These are phyloP conservation scores for Galerucella nymphaeae DNA, from an alignment of 2,888 invertebrate species.

Conservation along the genomic window DNA sequence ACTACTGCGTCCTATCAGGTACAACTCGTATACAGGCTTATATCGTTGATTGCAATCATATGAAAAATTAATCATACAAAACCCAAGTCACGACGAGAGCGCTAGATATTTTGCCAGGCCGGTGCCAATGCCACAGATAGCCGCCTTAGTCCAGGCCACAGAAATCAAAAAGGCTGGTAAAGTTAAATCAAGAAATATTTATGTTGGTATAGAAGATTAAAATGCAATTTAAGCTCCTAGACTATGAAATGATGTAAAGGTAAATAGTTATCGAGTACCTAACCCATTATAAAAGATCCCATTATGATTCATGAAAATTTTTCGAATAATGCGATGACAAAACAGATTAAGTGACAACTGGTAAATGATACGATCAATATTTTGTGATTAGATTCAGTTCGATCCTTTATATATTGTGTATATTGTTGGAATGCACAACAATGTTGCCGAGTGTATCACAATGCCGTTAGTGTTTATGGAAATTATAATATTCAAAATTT, in stretches of 20 bases:
- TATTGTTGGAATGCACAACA: not conserved
- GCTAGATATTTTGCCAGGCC: conserved; percentile 5
- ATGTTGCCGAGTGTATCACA: not conserved
- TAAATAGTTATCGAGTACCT: conserved; percentile 23
- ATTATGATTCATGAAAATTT: conserved; percentile 43
- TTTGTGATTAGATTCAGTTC: conserved; percentile 29
- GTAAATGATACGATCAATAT: conserved; percentile 40
- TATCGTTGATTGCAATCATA: conserved; percentile 11
- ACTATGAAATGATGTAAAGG: conserved; percentile 26
- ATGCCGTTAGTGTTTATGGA: too few species aligned
- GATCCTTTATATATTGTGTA: conserved; percentile 19
- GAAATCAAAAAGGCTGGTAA: not conserved
- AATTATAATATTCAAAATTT: too few species aligned
- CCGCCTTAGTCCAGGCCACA: not conserved
- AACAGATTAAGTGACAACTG: conserved; percentile 43
- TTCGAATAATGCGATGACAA: conserved; percentile 45
- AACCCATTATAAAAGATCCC: conserved; percentile 40
- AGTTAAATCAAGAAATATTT: too few species aligned
- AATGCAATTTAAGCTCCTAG: not conserved
- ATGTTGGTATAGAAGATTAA: too few species aligned
- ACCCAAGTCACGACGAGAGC: too few species aligned
- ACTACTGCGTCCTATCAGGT: too few species aligned
- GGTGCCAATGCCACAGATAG: not conserved
- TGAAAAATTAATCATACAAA: conserved; percentile 15
- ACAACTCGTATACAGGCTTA: not conserved